These are phyloP conservation scores for Eulimnadia texana DNA, from an alignment of 1,140 invertebrate genomes.

Conservation along the genomic window DNA sequence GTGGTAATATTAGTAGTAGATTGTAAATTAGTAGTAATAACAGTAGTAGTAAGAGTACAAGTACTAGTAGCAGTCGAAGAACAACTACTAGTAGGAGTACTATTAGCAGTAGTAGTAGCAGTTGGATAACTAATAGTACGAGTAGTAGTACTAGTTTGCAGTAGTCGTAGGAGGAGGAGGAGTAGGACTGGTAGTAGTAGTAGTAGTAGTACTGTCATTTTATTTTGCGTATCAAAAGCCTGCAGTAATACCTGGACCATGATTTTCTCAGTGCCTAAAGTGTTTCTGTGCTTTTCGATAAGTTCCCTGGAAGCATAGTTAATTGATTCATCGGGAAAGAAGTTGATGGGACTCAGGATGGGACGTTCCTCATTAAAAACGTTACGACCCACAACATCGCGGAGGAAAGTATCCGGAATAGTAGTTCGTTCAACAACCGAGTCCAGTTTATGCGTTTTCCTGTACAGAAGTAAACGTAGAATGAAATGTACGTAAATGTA, in stretches of 20 bases:
- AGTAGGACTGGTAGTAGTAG: no score
- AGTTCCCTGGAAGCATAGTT: slow-evolving; percentile 12
- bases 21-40: no score
- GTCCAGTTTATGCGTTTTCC: slow-evolving; percentile 1
- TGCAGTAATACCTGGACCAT: slow-evolving; percentile 6
- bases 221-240: no score
- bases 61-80: no score
- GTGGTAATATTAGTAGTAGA: no score
- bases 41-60: no score
- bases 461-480: background rate
- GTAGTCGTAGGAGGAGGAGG: no score
- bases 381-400: slow-evolving; percentile 10
- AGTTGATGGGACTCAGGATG: slow-evolving; percentile 10
- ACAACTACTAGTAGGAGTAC: no score
- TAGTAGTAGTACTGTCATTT: no score
- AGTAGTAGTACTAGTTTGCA: no score
- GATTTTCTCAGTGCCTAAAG: background rate
- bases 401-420: slow-evolving; percentile 3
- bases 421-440: slow-evolving; percentile 10
- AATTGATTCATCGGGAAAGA: slow-evolving; percentile 13
- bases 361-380: slow-evolving; percentile 10
- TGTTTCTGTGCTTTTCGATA: slow-evolving; percentile 2
- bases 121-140: no score
- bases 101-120: no score
- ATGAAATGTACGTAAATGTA: background rate